Conservation (phyloP, 2,113 vertebrate species). For the Garra rufa region DNA sequence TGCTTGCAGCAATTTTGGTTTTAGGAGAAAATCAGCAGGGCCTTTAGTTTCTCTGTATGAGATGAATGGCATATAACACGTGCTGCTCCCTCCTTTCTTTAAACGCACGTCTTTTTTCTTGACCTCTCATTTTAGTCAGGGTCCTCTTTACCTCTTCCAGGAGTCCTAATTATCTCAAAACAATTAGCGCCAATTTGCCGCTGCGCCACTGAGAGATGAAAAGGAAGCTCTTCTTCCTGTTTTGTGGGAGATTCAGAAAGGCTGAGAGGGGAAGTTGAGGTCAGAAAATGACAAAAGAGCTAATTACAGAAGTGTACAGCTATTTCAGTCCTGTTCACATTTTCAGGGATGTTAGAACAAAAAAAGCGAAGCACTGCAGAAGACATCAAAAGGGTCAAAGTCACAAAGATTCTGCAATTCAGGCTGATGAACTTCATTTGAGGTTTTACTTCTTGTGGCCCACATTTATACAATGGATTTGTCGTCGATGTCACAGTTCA, state of each 20-base stretch:
- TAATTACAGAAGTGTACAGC: conserved; percentile 53
- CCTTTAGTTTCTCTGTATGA: not conserved
- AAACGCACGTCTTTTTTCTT: not conserved
- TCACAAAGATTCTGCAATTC: not conserved
- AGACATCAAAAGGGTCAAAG: conserved; percentile 19
- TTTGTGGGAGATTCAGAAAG: conserved; percentile 44
- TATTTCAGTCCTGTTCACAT: conserved; percentile 40
- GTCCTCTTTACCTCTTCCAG: conserved; percentile 42
- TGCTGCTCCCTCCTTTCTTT: not conserved
- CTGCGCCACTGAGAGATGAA: conserved; percentile 38
- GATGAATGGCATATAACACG: not conserved
- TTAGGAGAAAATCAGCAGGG: not conserved
- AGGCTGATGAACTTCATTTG: not conserved
- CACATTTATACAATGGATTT: conserved; percentile 4
- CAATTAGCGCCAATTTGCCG: conserved; percentile 57
- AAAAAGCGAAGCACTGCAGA: conserved; percentile 17
- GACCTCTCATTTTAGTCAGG: conserved; percentile 46
- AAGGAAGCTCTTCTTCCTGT: conserved; percentile 40
- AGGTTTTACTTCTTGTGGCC: not conserved
- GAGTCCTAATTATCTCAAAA: conserved; percentile 56
- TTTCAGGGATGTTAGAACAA: conserved; percentile 2
- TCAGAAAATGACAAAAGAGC: conserved; percentile 59
- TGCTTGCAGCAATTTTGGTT: not conserved
- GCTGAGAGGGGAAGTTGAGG: conserved; percentile 49
- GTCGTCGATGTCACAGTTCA: conserved; percentile 19